These are phyloP conservation scores for Petrocephalus schoutedeni DNA, from an alignment of 2,797 vertebrate genomes.

Conservation along the genomic window DNA sequence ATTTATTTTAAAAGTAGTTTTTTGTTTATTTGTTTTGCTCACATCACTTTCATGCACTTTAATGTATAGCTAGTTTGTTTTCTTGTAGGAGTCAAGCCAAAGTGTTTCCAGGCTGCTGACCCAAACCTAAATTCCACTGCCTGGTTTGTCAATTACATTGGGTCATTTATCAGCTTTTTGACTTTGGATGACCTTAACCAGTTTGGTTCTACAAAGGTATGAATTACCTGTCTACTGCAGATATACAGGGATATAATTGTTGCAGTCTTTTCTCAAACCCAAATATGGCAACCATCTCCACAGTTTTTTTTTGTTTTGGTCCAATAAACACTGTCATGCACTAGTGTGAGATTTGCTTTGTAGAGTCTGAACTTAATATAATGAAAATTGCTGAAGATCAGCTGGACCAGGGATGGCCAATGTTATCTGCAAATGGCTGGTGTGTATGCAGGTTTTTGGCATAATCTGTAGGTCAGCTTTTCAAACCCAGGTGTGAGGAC, in stretches of 20 bases:
- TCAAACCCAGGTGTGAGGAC: no score
- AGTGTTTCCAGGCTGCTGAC: conserved; percentile 50
- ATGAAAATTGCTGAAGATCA: not conserved
- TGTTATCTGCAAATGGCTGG: no score
- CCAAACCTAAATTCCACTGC: conserved; percentile 61
- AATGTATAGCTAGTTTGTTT: conserved; percentile 17
- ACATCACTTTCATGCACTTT: not conserved
- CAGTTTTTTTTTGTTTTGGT: not conserved
- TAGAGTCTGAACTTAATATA: not conserved
- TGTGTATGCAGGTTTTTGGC: no score
- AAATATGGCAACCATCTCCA: not conserved
- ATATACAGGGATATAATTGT: not conserved
- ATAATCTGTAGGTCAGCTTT: no score
- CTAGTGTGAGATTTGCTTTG: not conserved
- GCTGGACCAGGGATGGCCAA: no score
- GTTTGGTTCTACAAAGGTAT: conserved; percentile 54
- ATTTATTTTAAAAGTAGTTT: not conserved
- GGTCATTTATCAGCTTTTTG: conserved; percentile 53
- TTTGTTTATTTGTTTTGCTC: not conserved
- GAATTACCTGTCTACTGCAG: not conserved
- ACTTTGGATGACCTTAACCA: conserved; percentile 45
- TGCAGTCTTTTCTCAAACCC: not conserved
- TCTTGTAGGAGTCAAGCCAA: conserved; percentile 43
- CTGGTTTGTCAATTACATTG: conserved; percentile 66
- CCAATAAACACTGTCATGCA: not conserved